Percentiles rank a stretch among this genome's conserved stretches.
Evolutionary conservation across 1,140 invertebrate species (phyloP).

Genomic region (Nymphalis io): DNA sequence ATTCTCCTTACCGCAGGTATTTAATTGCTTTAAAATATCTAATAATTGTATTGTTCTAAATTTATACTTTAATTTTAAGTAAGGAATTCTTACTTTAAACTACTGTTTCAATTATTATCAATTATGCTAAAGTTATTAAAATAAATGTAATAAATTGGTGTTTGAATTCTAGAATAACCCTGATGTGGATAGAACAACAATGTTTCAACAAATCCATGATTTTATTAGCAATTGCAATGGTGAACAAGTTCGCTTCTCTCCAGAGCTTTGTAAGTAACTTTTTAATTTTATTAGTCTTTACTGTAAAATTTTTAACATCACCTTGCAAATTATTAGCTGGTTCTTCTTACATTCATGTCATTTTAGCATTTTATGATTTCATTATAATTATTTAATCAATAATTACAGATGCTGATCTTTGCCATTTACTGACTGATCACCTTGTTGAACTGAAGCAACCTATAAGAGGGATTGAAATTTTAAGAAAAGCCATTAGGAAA

Average conservation of each 20-base stretch:
- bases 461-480: slow-evolving; percentile 90
- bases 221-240: slow-evolving; percentile 92
- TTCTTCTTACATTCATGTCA: too few relatives aligned
- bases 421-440: slow-evolving; percentile 90
- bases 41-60: neutral
- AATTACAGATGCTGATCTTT: slow-evolving; percentile 90
- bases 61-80: too few relatives aligned
- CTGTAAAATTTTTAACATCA: neutral
- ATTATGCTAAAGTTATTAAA: too few relatives aligned
- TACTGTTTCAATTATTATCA: too few relatives aligned
- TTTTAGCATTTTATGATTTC: neutral
- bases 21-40: slow-evolving; percentile 9
- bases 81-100: too few relatives aligned
- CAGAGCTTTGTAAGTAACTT: slow-evolving; percentile 89
- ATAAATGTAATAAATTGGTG: neutral
- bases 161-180: slow-evolving; percentile 52
- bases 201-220: slow-evolving; percentile 88
- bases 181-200: slow-evolving; percentile 77
- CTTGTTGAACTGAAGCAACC: slow-evolving; percentile 89
- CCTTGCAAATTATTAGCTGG: too few relatives aligned
- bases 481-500: slow-evolving; percentile 93
- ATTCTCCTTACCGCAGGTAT: slow-evolving; percentile 82
- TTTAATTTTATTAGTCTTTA: neutral
- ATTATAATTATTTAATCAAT: neutral
- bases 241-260: slow-evolving; percentile 92